A percentile compares a stretch with the other conserved stretches of the same genome.
Conservation (phyloP, 2,888 invertebrate genomes). For the Drosophila gaucha region DNA sequence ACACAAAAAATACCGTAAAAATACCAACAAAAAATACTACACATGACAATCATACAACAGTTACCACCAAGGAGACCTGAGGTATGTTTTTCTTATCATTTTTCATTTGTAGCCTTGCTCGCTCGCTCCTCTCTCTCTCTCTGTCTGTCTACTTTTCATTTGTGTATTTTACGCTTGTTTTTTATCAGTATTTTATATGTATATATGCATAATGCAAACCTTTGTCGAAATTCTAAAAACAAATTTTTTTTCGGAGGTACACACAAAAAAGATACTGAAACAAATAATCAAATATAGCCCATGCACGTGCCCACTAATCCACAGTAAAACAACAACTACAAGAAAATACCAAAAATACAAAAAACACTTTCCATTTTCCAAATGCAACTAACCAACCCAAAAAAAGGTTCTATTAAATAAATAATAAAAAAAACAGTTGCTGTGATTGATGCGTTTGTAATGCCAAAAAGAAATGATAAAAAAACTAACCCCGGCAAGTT, state of each 20-base stretch:
- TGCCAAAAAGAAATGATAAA: conserved; percentile 28
- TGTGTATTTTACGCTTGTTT: conserved; percentile 60
- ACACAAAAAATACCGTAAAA: conserved; percentile 25
- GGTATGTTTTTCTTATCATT: conserved; percentile 87
- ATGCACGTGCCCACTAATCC: conserved; percentile 71
- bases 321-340: conserved; percentile 13
- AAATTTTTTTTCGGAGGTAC: conserved; percentile 60
- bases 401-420: conserved; percentile 25
- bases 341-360: conserved; percentile 4
- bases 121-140: conserved; percentile 47
- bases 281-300: conserved; percentile 31
- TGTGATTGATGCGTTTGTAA: conserved; percentile 74
- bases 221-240: conserved; percentile 58
- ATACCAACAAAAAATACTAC: conserved; percentile 26
- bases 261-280: conserved; percentile 46
- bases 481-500: conserved; percentile 51
- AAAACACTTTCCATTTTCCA: conserved; percentile 52
- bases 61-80: conserved; percentile 95
- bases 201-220: conserved; percentile 12
- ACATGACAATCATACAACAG: conserved; percentile 85
- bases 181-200: conserved; percentile 46
- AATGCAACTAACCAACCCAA: conserved; percentile 45
- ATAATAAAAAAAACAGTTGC: conserved; percentile 18
- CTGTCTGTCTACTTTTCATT: conserved; percentile 28
- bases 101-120: conserved; percentile 64